Evolutionary conservation across 1,140 invertebrate species (phyloP).

Genomic region (Lepidurus packardi): DNA sequence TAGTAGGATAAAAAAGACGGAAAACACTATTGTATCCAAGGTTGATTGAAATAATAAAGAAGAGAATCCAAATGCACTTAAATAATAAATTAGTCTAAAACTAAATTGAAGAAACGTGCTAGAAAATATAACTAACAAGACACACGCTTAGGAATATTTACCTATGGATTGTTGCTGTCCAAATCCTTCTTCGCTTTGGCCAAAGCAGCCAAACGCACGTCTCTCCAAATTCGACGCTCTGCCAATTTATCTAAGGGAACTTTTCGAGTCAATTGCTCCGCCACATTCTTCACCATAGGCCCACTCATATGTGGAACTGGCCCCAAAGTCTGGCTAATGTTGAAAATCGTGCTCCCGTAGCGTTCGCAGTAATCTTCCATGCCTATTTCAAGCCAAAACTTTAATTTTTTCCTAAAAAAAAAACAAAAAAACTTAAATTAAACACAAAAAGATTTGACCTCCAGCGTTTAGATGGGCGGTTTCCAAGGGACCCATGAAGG

Average conservation of each 20-base stretch:
- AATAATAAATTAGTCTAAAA: no score
- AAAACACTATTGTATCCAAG: no score
- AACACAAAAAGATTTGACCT: conserved; percentile 52
- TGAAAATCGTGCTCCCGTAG: conserved; percentile 72
- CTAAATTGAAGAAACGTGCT: no score
- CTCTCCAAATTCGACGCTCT: conserved; percentile 72
- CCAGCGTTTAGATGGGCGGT: conserved; percentile 92
- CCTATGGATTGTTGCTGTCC: conserved; percentile 35
- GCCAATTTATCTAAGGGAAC: conserved; percentile 68
- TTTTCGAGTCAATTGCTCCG: conserved; percentile 61
- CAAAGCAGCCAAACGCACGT: conserved; percentile 71
- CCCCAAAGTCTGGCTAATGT: conserved; percentile 68
- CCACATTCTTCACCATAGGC: conserved; percentile 44
- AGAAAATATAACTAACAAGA: not conserved
- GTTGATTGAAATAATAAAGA: no score
- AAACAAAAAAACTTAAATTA: conserved; percentile 37
- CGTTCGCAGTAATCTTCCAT: conserved; percentile 64
- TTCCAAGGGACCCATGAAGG: conserved; percentile 88
- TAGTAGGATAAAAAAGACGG: no score
- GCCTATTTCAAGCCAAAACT: conserved; percentile 45
- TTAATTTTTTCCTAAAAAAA: conserved; percentile 35
- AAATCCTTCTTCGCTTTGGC: conserved; percentile 72
- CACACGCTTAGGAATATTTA: not conserved
- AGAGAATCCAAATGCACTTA: no score
- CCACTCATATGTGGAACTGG: conserved; percentile 67